phyloP scores from a whole-genome alignment of 30 jellyfish, hydroid and myxozoan genomes.

The Cassiopea andromeda region DNA sequence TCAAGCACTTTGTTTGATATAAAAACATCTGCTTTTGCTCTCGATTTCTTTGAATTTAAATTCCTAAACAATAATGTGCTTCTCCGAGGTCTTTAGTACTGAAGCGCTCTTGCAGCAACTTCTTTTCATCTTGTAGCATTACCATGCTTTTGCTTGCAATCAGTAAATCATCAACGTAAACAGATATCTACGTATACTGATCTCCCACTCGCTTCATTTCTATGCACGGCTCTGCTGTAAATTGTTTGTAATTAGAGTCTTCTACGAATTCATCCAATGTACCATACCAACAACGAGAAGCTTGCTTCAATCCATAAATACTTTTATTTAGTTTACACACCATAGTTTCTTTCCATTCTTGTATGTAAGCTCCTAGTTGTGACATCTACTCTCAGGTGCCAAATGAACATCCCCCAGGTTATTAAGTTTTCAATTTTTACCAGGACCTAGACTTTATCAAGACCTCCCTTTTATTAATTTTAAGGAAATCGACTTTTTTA shows the following conservation, averaged over 20 bases:
- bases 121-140: not conserved
- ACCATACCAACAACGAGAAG: slow-evolving; percentile 21
- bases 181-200: not conserved
- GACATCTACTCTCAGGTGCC: too few relatives aligned
- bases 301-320: slow-evolving; percentile 22
- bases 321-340: slow-evolving; percentile 21
- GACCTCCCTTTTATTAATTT: too few relatives aligned
- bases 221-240: slow-evolving; percentile 6
- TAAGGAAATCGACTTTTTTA: too few relatives aligned
- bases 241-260: not conserved
- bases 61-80: slow-evolving; percentile 14
- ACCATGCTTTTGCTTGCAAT: not conserved
- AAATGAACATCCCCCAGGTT: too few relatives aligned
- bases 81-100: slow-evolving; percentile 21
- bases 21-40: not conserved
- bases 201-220: slow-evolving; percentile 20
- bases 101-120: not conserved
- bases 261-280: slow-evolving; percentile 5
- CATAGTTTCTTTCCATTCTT: not conserved
- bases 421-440: too few relatives aligned
- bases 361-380: slow-evolving; percentile 1
- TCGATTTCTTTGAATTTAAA: slow-evolving; percentile 3
- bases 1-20: not conserved
- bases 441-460: too few relatives aligned
- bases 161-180: slow-evolving; percentile 5